A percentile compares a stretch with the other conserved stretches of the same genome.
These are phyloP conservation scores for Leptura quadrifasciata DNA, from an alignment of 2,888 invertebrate species.

Conservation along the genomic window DNA sequence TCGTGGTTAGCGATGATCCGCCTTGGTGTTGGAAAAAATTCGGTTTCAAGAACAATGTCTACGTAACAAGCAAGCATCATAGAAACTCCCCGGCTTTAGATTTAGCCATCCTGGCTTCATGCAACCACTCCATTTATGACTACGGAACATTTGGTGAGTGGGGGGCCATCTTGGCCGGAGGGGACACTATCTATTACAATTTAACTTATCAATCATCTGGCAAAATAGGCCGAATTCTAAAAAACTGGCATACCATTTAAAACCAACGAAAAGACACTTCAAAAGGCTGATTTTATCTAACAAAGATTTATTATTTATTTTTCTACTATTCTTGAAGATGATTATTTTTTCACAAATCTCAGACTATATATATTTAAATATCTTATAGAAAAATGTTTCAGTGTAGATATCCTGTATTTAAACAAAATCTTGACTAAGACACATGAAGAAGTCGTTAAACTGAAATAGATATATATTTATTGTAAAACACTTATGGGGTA, in stretches of 20 bases:
- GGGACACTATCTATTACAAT: constrained; percentile 74
- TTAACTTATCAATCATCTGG: constrained; percentile 71
- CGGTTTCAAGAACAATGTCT: constrained; percentile 69
- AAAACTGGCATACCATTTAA: constrained; percentile 72
- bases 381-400: constrained; percentile 10
- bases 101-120: constrained; percentile 74
- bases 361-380: constrained; percentile 30
- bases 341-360: constrained; percentile 47
- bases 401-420: neutral
- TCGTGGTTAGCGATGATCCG: constrained; percentile 75
- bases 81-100: constrained; percentile 72
- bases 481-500: neutral
- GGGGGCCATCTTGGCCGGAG: constrained; percentile 75
- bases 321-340: constrained; percentile 45
- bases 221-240: constrained; percentile 72
- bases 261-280: constrained; percentile 43
- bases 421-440: neutral
- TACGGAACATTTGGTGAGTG: constrained; percentile 76
- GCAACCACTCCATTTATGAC: constrained; percentile 76
- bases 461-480: neutral
- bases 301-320: constrained; percentile 51
- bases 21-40: constrained; percentile 73
- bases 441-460: neutral
- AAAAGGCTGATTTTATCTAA: constrained; percentile 54
- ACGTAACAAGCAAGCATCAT: constrained; percentile 69